Percentiles rank a stretch among this genome's conserved stretches.
Evolutionary conservation across 2,888 invertebrate genomes (phyloP).

Genomic region (Melipona beecheii): DNA sequence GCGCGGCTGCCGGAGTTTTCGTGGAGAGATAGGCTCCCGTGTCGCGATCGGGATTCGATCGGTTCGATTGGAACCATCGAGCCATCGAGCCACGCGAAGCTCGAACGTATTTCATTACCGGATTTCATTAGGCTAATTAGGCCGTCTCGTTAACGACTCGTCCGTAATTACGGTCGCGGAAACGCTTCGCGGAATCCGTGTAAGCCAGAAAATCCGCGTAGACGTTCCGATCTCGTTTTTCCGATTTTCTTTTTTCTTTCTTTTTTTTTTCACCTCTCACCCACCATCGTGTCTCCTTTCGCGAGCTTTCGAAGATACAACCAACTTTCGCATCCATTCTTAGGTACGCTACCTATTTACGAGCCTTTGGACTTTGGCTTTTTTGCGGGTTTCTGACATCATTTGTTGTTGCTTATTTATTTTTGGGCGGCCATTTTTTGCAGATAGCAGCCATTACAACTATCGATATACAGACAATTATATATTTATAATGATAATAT

Average conservation of each 20-base stretch:
- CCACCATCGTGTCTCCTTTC: background rate
- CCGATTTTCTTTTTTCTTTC: slow-evolving; percentile 40
- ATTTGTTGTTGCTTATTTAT: too few species aligned
- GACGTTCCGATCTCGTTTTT: slow-evolving; percentile 30
- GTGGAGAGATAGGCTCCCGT: background rate
- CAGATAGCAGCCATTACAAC: too few species aligned
- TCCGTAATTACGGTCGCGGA: slow-evolving; percentile 67
- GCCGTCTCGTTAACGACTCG: slow-evolving; percentile 61
- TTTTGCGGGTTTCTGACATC: too few species aligned
- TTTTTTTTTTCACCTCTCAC: background rate
- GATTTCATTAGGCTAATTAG: slow-evolving; percentile 72
- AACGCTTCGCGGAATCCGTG: slow-evolving; percentile 64
- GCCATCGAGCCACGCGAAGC: slow-evolving; percentile 3
- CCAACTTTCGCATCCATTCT: too few species aligned
- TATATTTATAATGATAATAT: too few species aligned
- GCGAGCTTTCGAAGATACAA: background rate
- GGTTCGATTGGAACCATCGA: background rate
- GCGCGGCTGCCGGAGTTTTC: background rate
- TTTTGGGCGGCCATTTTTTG: too few species aligned
- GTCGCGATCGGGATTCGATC: slow-evolving; percentile 5
- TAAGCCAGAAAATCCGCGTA: slow-evolving; percentile 56
- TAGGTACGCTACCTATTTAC: too few species aligned
- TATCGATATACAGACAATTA: too few species aligned
- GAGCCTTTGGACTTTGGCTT: too few species aligned
- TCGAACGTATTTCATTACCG: slow-evolving; percentile 60